Base-by-base conservation (phyloP, 2,888 invertebrate genomes). In the Orchesella flavescens region DNA sequence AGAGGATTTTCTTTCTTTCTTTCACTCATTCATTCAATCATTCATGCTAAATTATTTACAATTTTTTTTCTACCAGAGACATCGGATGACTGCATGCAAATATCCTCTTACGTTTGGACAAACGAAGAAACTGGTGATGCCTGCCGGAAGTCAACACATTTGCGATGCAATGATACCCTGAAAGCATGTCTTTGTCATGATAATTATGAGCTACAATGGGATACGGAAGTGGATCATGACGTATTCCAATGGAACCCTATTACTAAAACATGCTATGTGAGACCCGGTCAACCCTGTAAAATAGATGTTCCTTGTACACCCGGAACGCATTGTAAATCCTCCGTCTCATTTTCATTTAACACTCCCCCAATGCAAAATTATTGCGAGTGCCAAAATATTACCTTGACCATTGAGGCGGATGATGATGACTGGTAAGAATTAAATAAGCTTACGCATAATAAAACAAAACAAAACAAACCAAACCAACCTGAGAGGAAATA, bases 201-300 rank as follows among this genome's bases (percentile, higher is more conserved):
- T 46, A 21, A 13, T 23, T 61, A 46, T 21, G 24, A 74, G 23
- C 19, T 63, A 15, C 43, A 44, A 46, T 61, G 63, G 63, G 73
- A 74, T 21, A 74, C 73, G 19, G 72, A 72, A 74, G 17, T 61
- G n/a, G 19, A 24, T 9, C 73, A 61, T 44, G 17, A 19, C 10
- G 43, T 21, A 9, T 69, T 23, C 15, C 49, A 53, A 23, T 69
- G 69, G 69, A 63, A 63, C 44, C 73, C 63, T 15, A 57, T 72
- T 12, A 59, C 72, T 7, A 72, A 72, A 43, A 72, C 72, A n/a
- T 72, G 72, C 44, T 72, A 72, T 17, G 72, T 72, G 3, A 57
- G 72, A 44, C 57, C 21, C 15, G 17, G 44, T 12, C 34, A 21
- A 17, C 66, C 66, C 1, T 68, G 66, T 19, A 43, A 46, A 68